phyloP scores from a whole-genome alignment of 30 jellyfish, hydroid and myxozoan species.

The Hydractinia echinata region DNA sequence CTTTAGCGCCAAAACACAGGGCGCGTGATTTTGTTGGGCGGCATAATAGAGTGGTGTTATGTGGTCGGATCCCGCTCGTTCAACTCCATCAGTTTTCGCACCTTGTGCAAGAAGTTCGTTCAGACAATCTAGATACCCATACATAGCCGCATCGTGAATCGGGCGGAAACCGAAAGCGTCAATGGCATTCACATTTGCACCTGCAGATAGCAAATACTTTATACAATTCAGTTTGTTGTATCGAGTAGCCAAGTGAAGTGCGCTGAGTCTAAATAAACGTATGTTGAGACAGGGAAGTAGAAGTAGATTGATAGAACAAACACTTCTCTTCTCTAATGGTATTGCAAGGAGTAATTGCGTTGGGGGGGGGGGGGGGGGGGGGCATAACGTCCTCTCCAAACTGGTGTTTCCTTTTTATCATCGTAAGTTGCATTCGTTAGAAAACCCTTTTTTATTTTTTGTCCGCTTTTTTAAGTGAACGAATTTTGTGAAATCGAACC shows the following conservation, averaged over 20 bases:
- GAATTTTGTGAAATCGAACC: too few species aligned
- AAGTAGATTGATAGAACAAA: background rate
- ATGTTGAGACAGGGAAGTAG: background rate
- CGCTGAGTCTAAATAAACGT: slow-evolving; percentile 37
- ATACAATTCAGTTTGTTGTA: slow-evolving; percentile 58
- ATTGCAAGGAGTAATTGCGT: too few species aligned
- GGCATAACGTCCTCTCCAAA: too few species aligned
- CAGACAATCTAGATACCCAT: slow-evolving; percentile 44
- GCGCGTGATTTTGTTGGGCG: slow-evolving; percentile 10
- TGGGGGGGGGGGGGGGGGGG: too few species aligned
- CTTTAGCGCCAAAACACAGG: background rate
- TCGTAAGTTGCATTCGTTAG: too few species aligned
- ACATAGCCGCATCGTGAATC: slow-evolving; percentile 74
- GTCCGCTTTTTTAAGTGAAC: too few species aligned
- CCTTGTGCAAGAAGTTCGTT: slow-evolving; percentile 47
- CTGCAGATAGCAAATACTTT: slow-evolving; percentile 38
- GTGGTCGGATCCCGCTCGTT: slow-evolving; percentile 15
- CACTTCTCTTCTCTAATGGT: background rate
- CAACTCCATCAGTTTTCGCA: slow-evolving; percentile 58
- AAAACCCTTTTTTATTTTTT: too few species aligned
- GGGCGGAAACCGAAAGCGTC: slow-evolving; percentile 83
- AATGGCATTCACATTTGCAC: slow-evolving; percentile 57
- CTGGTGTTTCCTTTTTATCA: too few species aligned
- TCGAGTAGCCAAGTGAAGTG: slow-evolving; percentile 70
- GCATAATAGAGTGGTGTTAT: slow-evolving; percentile 20